Evolutionary conservation across 1,140 invertebrate species (phyloP), one percentile per base, ranked within the genome.

Genomic region (Geopemphigus sp.): DNA sequence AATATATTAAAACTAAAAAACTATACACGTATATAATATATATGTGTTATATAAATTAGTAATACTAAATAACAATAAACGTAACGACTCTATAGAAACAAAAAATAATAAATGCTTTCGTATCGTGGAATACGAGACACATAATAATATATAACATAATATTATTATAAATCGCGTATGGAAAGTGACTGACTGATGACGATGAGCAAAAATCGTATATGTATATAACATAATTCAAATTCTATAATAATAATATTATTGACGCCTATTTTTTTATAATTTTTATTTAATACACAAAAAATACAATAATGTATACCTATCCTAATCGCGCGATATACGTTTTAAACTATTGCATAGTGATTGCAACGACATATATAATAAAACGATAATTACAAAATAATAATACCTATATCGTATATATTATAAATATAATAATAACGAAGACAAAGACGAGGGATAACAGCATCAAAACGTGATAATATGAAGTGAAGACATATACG

Each of bases 171-270:
- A 39, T 39, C 32, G 29, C 26, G 64, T 68, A 14, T 68, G 39
- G 26, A 45, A 66, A 19, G 32, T 50, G 47, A 66, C 32, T 66
- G 29, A 39, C 63, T 64, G 32, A 66, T 66, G 63, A 66, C 32
- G 63, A 66, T 66, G 63, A 66, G 63, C 63, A 66, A 66, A 66
- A 66, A 66, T 66, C n/a, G 32, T 66, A 50, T 50, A 50, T 45
- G 5, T 11, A 45, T 5, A 45, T n/a, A 45, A 45, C 39, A 5
- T 50, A 12, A 12, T 50, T 50, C 14, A 50, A 1, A 50, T 12
- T 50, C 8, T 50, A 50, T 50, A 50, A 50, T 50, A 50, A 50
- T 12, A 50, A 1, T 50, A 50, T 12, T 50, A 11, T 50, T 12
- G 10, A 50, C 47, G 14, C 5, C 47, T 50, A 50, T 50, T 12